phyloP scores from a whole-genome alignment of 1,140 invertebrate species.

The Formica exsecta region DNA sequence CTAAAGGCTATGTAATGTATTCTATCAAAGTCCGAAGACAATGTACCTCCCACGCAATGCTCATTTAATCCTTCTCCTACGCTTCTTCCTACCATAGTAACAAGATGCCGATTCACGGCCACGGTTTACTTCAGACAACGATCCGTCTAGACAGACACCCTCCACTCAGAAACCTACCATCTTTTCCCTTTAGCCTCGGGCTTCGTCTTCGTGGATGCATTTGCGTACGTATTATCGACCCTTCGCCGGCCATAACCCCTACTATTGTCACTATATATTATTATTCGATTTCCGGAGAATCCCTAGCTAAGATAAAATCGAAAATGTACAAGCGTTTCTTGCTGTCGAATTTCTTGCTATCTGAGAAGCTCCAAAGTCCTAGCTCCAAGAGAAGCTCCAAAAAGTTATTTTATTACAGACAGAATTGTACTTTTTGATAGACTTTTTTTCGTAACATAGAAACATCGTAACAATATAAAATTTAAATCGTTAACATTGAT shows the following conservation, averaged over 20 bases:
- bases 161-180: conserved; percentile 65
- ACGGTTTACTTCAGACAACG: conserved; percentile 63
- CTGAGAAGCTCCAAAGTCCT: too few relatives aligned
- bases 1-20: conserved; percentile 21
- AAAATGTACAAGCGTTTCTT: neutral
- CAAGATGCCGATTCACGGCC: conserved; percentile 64
- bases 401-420: neutral
- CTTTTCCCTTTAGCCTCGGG: conserved; percentile 57
- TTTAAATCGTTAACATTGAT: neutral
- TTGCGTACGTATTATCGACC: conserved; percentile 19
- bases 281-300: conserved; percentile 34
- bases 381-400: too few relatives aligned
- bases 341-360: neutral
- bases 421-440: neutral
- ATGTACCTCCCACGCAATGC: conserved; percentile 19
- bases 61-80: conserved; percentile 43
- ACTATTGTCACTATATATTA: conserved; percentile 36
- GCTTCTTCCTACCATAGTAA: conserved; percentile 45
- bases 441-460: neutral
- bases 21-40: conserved; percentile 20
- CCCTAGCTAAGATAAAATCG: neutral
- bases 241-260: neutral
- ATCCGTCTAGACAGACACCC: conserved; percentile 75
- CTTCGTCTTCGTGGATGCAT: conserved; percentile 49
- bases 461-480: neutral